Conservation (phyloP, 2,797 vertebrate species). For the Momotus momota region DNA sequence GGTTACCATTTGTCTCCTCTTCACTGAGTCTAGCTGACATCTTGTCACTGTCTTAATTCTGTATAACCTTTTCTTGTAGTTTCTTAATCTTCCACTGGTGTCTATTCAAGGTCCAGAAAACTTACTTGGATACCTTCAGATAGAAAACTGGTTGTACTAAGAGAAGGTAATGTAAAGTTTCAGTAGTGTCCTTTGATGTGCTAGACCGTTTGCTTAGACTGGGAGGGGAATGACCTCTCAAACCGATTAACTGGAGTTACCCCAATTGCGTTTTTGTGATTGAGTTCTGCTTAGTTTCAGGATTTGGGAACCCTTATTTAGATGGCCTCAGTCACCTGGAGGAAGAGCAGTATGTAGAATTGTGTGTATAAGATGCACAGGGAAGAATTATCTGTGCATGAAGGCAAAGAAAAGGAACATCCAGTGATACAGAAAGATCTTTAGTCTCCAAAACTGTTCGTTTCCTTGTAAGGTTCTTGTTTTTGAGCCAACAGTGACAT, state of each 20-base stretch:
- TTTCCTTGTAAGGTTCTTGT: neutral
- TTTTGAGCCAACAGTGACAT: neutral
- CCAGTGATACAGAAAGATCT: neutral
- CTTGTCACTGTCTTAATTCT: neutral
- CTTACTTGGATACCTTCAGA: neutral
- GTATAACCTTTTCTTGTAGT: neutral
- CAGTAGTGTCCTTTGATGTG: neutral
- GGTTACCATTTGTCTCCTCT: neutral
- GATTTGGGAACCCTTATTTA: neutral
- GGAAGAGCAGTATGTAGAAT: neutral
- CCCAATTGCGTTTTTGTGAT: neutral
- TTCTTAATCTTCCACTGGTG: neutral
- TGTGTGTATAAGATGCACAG: neutral
- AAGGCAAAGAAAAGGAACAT: neutral
- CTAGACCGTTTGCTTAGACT: neutral
- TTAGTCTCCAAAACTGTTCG: neutral
- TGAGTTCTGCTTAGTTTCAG: neutral
- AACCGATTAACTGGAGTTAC: fast-evolving
- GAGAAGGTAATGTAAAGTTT: neutral
- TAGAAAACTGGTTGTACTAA: neutral
- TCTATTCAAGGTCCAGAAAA: neutral
- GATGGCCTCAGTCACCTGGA: neutral
- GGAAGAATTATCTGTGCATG: neutral
- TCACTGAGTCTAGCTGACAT: neutral
- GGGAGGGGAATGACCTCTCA: neutral